Conservation (phyloP, 2,888 invertebrate species). For the Molorchus minor region DNA sequence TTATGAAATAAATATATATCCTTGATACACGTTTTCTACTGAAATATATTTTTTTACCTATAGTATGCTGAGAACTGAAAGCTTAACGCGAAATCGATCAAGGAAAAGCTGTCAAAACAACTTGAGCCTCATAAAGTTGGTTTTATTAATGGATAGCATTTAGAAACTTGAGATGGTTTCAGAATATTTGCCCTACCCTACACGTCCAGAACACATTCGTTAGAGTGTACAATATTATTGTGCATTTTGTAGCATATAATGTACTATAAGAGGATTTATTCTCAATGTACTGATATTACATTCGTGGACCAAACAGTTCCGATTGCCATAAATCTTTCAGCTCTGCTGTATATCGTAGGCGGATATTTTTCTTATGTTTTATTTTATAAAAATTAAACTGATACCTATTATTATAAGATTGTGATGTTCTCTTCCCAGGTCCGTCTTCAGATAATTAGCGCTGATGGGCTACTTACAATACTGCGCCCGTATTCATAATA, state of each 20-base stretch:
- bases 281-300: background rate
- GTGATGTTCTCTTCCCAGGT: too few relatives aligned
- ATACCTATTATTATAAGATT: too few relatives aligned
- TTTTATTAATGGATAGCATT: slow-evolving; percentile 1
- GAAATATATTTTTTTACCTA: background rate
- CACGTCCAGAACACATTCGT: background rate
- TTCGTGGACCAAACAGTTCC: background rate
- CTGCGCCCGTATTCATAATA: too few relatives aligned
- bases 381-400: too few relatives aligned
- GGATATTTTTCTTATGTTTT: too few relatives aligned
- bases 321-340: too few relatives aligned
- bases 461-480: too few relatives aligned
- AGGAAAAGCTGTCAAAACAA: background rate
- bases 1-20: background rate
- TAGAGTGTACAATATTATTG: background rate
- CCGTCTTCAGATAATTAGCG: too few relatives aligned
- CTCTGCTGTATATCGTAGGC: too few relatives aligned
- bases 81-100: background rate
- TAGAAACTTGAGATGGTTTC: background rate
- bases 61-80: background rate
- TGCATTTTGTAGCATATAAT: background rate
- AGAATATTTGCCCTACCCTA: background rate
- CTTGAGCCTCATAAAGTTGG: background rate
- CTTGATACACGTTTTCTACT: background rate
- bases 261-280: background rate